Evolutionary conservation across 2,888 invertebrate species (phyloP).

Genomic region (Cheilosia grossa): DNA sequence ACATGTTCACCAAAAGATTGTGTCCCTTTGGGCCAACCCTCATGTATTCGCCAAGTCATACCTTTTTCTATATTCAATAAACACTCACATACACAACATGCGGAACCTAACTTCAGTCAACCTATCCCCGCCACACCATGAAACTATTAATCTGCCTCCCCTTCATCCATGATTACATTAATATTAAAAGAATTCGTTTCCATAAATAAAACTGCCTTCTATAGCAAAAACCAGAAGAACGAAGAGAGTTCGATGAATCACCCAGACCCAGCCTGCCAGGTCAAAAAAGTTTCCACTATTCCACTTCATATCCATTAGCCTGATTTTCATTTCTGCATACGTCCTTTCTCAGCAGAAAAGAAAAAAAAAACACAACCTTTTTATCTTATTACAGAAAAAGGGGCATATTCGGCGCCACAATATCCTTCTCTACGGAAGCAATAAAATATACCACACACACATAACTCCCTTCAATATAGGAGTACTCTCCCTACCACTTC

Average conservation of each 20-base stretch:
- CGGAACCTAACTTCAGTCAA: too few relatives aligned
- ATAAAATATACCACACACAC: slow-evolving; percentile 58
- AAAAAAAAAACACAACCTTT: slow-evolving; percentile 2
- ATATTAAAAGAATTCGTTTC: not conserved
- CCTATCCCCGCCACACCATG: too few relatives aligned
- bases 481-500: not conserved
- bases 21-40: too few relatives aligned
- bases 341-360: not conserved
- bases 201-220: not conserved
- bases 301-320: slow-evolving; percentile 56
- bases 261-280: slow-evolving; percentile 24
- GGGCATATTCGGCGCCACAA: slow-evolving; percentile 53
- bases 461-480: not conserved
- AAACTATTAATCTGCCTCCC: not conserved
- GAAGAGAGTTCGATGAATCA: slow-evolving; percentile 44
- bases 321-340: slow-evolving; percentile 63
- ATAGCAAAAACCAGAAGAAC: not conserved
- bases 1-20: too few relatives aligned
- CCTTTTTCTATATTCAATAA: too few relatives aligned
- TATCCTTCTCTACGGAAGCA: slow-evolving; percentile 46
- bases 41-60: too few relatives aligned
- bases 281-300: slow-evolving; percentile 17
- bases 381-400: slow-evolving; percentile 45
- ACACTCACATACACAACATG: too few relatives aligned
- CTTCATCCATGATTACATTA: not conserved